These are phyloP conservation scores for Mystacides longicornis DNA, from an alignment of 2,888 invertebrate genomes.

Conservation along the genomic window DNA sequence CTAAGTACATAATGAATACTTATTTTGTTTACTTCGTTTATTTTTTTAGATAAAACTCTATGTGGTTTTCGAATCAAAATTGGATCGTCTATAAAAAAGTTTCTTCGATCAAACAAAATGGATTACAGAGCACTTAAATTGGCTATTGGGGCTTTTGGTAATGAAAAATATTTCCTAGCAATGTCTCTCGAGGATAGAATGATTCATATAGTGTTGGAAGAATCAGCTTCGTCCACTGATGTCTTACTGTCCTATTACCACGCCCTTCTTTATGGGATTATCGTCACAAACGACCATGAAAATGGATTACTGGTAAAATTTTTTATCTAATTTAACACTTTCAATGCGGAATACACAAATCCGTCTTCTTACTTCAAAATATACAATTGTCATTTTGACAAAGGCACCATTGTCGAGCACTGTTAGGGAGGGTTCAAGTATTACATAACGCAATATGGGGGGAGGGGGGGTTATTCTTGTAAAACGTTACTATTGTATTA, in stretches of 20 bases:
- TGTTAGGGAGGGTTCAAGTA: too few relatives aligned
- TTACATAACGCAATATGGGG: too few relatives aligned
- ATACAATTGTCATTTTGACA: too few relatives aligned
- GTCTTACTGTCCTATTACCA: conserved; percentile 64
- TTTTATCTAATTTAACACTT: too few relatives aligned
- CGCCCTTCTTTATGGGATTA: conserved; percentile 50
- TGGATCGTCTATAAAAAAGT: conserved; percentile 47
- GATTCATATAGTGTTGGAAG: conserved; percentile 52
- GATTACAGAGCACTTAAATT: conserved; percentile 34
- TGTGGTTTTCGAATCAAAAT: conserved; percentile 56
- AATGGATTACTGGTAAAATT: too few relatives aligned
- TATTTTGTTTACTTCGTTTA: conserved; percentile 7
- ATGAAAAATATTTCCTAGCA: conserved; percentile 49
- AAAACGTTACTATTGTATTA: too few relatives aligned
- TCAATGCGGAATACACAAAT: too few relatives aligned
- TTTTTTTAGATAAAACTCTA: conserved; percentile 47
- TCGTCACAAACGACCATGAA: conserved; percentile 28
- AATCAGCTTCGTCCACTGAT: conserved; percentile 44
- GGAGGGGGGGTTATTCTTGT: too few relatives aligned
- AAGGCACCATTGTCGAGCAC: too few relatives aligned
- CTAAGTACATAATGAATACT: too few relatives aligned
- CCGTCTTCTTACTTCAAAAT: too few relatives aligned
- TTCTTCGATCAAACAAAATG: conserved; percentile 30
- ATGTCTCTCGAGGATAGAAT: conserved; percentile 39
- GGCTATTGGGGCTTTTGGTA: conserved; percentile 40